Evolutionary conservation across 92 coral and sea anemone genomes (phyloP).

Genomic region (Isaurus tuberculatus): DNA sequence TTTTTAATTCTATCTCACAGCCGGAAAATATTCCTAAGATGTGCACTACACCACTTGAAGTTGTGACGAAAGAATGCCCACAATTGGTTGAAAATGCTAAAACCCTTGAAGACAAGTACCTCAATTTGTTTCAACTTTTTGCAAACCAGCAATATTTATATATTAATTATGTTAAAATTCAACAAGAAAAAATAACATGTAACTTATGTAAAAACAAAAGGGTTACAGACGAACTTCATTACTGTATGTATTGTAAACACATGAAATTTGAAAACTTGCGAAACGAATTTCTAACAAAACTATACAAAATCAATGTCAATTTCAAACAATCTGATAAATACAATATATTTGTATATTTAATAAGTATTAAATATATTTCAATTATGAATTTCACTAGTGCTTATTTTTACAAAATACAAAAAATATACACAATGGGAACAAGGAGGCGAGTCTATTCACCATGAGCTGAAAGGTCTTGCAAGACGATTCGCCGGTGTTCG

Average conservation of each 20-base stretch:
- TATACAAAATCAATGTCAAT: constrained; percentile 3
- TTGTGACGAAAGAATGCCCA: constrained; percentile 27
- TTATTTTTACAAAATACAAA: not conserved
- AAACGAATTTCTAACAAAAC: not conserved
- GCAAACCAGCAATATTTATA: constrained; percentile 9
- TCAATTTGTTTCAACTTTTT: constrained; percentile 18
- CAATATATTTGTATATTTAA: not conserved
- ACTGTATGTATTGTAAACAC: not conserved
- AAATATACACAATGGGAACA: constrained; percentile 2
- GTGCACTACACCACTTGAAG: constrained; percentile 4
- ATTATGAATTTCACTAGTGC: not conserved
- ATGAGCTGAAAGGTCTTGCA: constrained; percentile 21
- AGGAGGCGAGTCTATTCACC: constrained; percentile 26
- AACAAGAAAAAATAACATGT: not conserved
- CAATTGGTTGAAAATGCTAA: constrained; percentile 14
- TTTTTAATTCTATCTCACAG: constrained; percentile 16
- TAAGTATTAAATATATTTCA: no score
- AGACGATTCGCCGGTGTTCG: constrained; percentile 16
- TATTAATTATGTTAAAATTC: not conserved
- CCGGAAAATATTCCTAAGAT: constrained; percentile 36
- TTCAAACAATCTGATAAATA: not conserved
- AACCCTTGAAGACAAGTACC: constrained; percentile 28
- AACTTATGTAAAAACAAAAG: not conserved
- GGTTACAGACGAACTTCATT: not conserved
- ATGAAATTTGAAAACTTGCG: not conserved